Conservation (phyloP, 92 coral and sea anemone species). For the Epizoanthus illoricatus region DNA sequence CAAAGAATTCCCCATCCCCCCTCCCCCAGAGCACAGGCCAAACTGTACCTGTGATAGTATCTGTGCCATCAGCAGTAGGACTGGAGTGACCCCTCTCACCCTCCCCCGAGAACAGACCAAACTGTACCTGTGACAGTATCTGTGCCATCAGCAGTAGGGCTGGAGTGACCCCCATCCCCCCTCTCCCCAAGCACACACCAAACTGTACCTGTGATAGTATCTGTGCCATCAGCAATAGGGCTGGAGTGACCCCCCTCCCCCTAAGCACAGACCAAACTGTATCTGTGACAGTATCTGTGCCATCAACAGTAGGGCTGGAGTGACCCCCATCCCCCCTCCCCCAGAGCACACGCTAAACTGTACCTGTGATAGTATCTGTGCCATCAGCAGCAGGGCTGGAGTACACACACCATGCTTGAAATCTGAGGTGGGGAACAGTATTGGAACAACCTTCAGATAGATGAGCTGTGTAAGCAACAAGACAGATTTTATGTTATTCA, state of each 20-base stretch:
- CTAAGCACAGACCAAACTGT: background rate
- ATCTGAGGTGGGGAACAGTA: conserved; percentile 92
- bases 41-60: conserved; percentile 77
- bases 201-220: conserved; percentile 77
- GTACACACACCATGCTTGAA: conserved; percentile 89
- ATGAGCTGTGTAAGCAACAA: conserved; percentile 62
- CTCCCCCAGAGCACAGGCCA: background rate
- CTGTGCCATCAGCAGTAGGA: conserved; percentile 78
- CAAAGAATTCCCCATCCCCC: too few species aligned
- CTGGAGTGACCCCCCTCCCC: conserved; percentile 51
- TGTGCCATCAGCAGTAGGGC: conserved; percentile 80
- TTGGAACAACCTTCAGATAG: conserved; percentile 72
- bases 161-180: conserved; percentile 45
- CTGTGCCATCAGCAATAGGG: conserved; percentile 78
- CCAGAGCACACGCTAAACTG: background rate
- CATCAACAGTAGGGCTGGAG: conserved; percentile 81
- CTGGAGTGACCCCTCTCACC: conserved; percentile 47
- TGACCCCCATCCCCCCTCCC: background rate
- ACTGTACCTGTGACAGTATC: conserved; percentile 76
- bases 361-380: conserved; percentile 89
- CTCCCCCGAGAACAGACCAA: background rate
- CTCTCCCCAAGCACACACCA: background rate
- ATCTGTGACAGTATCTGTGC: conserved; percentile 87
- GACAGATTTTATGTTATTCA: background rate
- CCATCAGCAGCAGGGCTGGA: conserved; percentile 76